Evolutionary conservation across 1,140 invertebrate species (phyloP).

Genomic region (Propsilocerus akamusi): DNA sequence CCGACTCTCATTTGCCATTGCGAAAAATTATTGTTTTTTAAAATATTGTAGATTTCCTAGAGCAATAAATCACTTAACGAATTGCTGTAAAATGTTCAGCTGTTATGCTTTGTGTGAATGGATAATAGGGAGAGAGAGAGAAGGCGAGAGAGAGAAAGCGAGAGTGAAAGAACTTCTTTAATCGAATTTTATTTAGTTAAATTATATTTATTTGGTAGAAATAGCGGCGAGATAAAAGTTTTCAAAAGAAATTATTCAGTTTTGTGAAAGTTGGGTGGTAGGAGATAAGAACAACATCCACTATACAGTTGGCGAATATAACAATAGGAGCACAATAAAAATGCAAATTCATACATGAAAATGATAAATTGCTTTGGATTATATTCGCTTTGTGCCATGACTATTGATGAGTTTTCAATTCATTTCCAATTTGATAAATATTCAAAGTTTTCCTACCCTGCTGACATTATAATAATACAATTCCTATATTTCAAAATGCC

Average conservation of each 20-base stretch:
- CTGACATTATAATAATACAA: no score
- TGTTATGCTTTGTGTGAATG: background rate
- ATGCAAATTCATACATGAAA: slow-evolving; percentile 1
- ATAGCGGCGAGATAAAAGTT: no score
- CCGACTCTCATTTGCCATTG: no score
- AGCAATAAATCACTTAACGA: slow-evolving; percentile 2
- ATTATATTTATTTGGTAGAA: no score
- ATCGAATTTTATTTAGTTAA: slow-evolving; percentile 2
- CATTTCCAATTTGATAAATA: slow-evolving; percentile 1
- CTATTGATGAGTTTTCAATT: slow-evolving; percentile 1
- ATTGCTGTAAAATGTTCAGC: background rate
- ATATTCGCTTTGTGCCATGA: background rate
- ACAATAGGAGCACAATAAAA: background rate
- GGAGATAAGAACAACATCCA: no score
- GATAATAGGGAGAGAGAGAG: background rate
- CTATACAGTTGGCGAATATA: no score
- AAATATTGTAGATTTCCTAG: background rate
- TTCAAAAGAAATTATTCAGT: no score
- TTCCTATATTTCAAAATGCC: no score
- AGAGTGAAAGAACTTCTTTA: slow-evolving; percentile 3
- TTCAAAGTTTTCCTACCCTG: background rate
- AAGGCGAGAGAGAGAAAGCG: background rate
- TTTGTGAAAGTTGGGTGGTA: no score
- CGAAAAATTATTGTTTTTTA: no score
- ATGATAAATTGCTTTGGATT: background rate